Conservation (phyloP, 2,888 invertebrate genomes). For the Scaptomyza reducta region DNA sequence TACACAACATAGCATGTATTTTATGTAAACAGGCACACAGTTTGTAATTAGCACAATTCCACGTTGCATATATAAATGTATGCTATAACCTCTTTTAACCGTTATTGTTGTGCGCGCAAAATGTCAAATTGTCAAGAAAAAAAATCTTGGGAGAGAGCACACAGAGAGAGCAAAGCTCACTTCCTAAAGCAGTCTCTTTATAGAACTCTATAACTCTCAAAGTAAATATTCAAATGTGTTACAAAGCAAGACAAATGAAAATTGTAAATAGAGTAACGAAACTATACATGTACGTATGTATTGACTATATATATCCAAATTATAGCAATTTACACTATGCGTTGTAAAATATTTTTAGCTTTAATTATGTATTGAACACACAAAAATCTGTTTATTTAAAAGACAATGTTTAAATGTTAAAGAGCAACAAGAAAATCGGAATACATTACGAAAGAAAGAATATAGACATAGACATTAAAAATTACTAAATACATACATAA, state of each 20-base stretch:
- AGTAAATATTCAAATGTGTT: constrained; percentile 52
- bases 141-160: constrained; percentile 6
- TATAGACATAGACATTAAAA: constrained; percentile 28
- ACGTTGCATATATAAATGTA: constrained; percentile 41
- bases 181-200: constrained; percentile 25
- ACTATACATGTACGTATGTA: constrained; percentile 20
- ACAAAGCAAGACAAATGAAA: constrained; percentile 18
- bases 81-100: constrained; percentile 7
- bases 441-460: constrained; percentile 19
- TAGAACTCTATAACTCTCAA: constrained; percentile 37
- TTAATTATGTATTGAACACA: constrained; percentile 32
- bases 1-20: constrained; percentile 12
- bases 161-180: constrained; percentile 38
- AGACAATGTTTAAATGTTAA: constrained; percentile 64
- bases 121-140: constrained; percentile 30
- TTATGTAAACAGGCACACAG: constrained; percentile 28
- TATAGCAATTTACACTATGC: constrained; percentile 42
- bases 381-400: constrained; percentile 60
- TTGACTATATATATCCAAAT: constrained; percentile 26
- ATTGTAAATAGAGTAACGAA: constrained; percentile 57
- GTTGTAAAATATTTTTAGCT: constrained; percentile 52
- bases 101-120: constrained; percentile 39
- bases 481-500: constrained; percentile 34
- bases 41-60: constrained; percentile 59
- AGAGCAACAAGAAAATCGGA: constrained; percentile 29